Conservation (phyloP, 2,113 vertebrate genomes). For the Channa argus region DNA sequence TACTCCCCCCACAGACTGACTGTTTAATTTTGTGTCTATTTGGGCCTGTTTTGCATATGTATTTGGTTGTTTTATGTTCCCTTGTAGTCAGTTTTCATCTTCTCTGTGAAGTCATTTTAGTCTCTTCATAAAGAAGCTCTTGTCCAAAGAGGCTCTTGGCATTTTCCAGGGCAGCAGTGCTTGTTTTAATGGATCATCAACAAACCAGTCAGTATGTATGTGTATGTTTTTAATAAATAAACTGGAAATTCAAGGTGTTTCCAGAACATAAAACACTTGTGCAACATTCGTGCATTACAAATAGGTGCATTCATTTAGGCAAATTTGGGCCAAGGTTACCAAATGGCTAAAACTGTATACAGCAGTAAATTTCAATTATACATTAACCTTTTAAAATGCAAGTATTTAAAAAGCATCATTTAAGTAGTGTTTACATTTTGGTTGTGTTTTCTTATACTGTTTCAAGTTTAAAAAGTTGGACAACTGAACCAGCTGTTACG, state of each 20-base stretch:
- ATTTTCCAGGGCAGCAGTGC: not conserved
- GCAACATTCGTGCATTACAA: conserved; percentile 78
- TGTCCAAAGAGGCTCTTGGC: not conserved
- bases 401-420: conserved; percentile 29
- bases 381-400: conserved; percentile 1
- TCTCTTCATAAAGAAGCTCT: too few species aligned
- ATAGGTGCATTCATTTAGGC: conserved; percentile 55
- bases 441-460: not conserved
- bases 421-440: conserved; percentile 30
- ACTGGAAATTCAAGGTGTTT: conserved; percentile 57
- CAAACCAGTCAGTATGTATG: conserved; percentile 20
- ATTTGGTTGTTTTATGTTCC: too few species aligned
- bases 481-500: not conserved
- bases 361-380: conserved; percentile 28
- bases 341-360: conserved; percentile 47
- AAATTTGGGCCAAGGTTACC: conserved; percentile 17
- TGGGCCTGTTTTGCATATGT: too few species aligned
- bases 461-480: conserved; percentile 27
- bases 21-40: too few species aligned
- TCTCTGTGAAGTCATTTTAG: too few species aligned
- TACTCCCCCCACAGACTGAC: too few species aligned
- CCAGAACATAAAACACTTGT: conserved; percentile 76
- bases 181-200: not conserved
- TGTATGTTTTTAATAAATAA: conserved; percentile 77
- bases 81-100: too few species aligned